A percentile compares a stretch with the other conserved stretches of the same genome.
Evolutionary conservation across 92 coral and sea anemone species (phyloP).

Genomic region (Paramuricea clavata): DNA sequence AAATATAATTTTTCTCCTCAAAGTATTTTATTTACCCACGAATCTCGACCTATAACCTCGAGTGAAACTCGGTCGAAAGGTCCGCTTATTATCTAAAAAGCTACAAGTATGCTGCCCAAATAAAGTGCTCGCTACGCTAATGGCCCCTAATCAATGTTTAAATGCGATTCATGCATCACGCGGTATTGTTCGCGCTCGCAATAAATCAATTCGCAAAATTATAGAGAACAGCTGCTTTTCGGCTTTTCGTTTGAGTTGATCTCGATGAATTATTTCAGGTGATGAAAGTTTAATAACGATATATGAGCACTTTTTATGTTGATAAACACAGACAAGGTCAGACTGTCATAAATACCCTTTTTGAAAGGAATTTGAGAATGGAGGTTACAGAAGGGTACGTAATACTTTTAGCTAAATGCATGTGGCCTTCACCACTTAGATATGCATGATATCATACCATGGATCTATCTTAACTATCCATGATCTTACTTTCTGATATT

Average conservation of each 20-base stretch:
- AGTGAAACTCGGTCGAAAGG: not conserved
- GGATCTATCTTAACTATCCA: too few species aligned
- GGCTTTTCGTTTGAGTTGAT: not conserved
- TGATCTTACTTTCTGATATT: too few species aligned
- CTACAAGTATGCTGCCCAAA: not conserved
- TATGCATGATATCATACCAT: too few species aligned
- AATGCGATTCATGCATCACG: not conserved
- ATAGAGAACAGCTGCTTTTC: constrained; percentile 6
- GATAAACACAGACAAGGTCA: too few species aligned
- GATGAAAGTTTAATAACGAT: constrained; percentile 16
- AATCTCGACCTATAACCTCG: not conserved
- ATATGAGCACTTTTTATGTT: not conserved
- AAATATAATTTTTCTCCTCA: too few species aligned
- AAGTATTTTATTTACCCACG: not conserved
- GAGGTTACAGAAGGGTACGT: too few species aligned
- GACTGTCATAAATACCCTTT: too few species aligned
- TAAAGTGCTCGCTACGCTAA: not conserved
- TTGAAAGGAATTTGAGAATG: too few species aligned
- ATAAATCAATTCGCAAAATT: not conserved
- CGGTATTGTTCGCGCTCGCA: not conserved
- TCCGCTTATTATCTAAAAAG: not conserved
- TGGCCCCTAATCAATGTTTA: not conserved
- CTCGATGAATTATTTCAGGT: not conserved
- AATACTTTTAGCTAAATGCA: too few species aligned
- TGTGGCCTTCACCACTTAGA: too few species aligned